These are phyloP conservation scores for Scelioninae gen. 1 DNA, from an alignment of 2,888 invertebrate genomes.

Conservation along the genomic window DNA sequence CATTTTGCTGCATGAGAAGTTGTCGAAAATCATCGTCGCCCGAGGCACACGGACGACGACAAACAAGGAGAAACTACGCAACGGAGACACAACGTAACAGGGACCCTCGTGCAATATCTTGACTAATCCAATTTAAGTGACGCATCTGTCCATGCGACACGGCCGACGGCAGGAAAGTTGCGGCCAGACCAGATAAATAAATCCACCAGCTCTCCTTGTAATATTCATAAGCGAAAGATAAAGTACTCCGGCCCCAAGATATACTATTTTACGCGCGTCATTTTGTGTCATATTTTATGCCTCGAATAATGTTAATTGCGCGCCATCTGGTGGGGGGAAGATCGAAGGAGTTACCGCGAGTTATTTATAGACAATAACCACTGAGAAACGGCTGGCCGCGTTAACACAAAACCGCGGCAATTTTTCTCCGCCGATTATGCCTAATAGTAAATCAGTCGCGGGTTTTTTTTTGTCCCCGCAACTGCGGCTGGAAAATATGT, in stretches of 20 bases:
- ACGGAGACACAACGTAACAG: not conserved
- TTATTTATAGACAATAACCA: conserved; percentile 32
- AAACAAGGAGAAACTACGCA: conserved; percentile 10
- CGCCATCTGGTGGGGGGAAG: not conserved
- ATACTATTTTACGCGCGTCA: conserved; percentile 27
- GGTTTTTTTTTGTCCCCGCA: not conserved
- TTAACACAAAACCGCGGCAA: not conserved
- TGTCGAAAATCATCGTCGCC: conserved; percentile 13
- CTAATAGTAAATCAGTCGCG: conserved; percentile 1
- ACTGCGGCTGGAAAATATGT: not conserved
- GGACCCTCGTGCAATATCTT: conserved; percentile 56
- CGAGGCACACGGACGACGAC: not conserved
- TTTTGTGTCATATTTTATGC: conserved; percentile 34
- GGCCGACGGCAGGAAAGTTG: conserved; percentile 51
- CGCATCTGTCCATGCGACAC: conserved; percentile 55
- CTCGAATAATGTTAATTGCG: conserved; percentile 36
- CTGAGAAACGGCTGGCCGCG: conserved; percentile 20
- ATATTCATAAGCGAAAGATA: conserved; percentile 52
- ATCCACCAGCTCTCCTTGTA: conserved; percentile 41
- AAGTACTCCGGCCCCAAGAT: conserved; percentile 9
- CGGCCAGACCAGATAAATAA: conserved; percentile 57
- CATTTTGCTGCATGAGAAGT: conserved; percentile 24
- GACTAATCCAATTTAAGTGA: conserved; percentile 68
- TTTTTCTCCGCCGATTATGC: too few species aligned
- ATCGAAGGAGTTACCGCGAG: conserved; percentile 26